Evolutionary conservation across 2,113 vertebrate genomes (phyloP).

Genomic region (Acanthisitta chloris): DNA sequence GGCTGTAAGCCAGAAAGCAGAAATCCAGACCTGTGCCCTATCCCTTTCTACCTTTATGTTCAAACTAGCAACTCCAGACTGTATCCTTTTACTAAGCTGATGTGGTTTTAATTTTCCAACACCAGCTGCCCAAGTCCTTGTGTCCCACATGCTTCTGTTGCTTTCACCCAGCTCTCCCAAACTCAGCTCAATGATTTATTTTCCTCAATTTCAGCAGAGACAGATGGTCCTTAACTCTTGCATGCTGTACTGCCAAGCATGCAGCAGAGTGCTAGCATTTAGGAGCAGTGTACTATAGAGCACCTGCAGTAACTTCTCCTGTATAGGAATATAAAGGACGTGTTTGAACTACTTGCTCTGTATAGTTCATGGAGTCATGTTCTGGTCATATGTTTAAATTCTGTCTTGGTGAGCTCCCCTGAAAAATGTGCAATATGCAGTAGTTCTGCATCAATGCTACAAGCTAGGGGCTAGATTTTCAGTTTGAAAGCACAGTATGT

Average conservation of each 20-base stretch:
- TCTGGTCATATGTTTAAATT: neutral
- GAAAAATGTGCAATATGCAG: neutral
- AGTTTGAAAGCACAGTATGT: neutral
- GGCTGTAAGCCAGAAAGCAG: neutral
- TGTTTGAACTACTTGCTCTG: neutral
- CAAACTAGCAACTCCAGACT: neutral
- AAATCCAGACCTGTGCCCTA: neutral
- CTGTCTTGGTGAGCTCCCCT: neutral
- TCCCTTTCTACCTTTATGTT: neutral
- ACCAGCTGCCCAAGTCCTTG: neutral
- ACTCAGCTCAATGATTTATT: neutral
- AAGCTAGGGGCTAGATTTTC: neutral
- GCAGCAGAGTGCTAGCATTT: neutral
- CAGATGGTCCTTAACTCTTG: neutral
- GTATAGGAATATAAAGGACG: neutral
- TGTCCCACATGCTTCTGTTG: neutral
- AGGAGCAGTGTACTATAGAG: neutral
- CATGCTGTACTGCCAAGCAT: neutral
- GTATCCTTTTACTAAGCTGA: neutral
- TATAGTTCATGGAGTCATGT: neutral
- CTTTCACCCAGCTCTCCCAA: neutral
- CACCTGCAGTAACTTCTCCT: neutral
- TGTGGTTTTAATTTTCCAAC: neutral
- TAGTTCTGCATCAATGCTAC: neutral
- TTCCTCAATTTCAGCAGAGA: neutral